A percentile compares a stretch with the other conserved stretches of the same genome.
Evolutionary conservation across 2,797 vertebrate genomes (phyloP).

Genomic region (Lateolabrax maculatus): DNA sequence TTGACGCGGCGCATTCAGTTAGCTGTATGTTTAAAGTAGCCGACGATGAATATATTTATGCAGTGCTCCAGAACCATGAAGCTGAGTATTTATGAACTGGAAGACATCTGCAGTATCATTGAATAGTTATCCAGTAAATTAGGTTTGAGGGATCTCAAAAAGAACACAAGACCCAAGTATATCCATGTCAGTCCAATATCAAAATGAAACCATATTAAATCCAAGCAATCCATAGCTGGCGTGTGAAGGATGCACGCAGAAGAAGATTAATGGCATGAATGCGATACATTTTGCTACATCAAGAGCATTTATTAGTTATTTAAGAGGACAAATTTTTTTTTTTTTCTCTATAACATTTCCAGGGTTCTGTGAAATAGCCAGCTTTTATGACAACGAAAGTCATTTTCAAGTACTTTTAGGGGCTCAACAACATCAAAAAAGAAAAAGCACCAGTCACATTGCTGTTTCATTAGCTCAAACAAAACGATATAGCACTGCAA

Average conservation of each 20-base stretch:
- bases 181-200: too few species aligned
- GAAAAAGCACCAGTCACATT: background rate
- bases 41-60: background rate
- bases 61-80: background rate
- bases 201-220: background rate
- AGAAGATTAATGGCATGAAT: background rate
- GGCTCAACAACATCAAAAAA: background rate
- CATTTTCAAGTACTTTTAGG: background rate
- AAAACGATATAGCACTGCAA: background rate
- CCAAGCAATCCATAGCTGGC: background rate
- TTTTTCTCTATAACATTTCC: background rate
- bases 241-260: background rate
- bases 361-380: constrained; percentile 4
- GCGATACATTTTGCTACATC: background rate
- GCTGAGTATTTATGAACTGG: background rate
- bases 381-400: background rate
- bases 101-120: background rate
- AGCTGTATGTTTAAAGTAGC: background rate
- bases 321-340: background rate
- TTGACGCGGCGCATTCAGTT: background rate
- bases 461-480: background rate
- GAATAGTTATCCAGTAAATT: constrained; percentile 8
- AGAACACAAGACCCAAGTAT: background rate
- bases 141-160: background rate
- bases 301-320: background rate